Evolutionary conservation across 1,140 invertebrate species (phyloP).

Genomic region (Drosophila ficusphila): DNA sequence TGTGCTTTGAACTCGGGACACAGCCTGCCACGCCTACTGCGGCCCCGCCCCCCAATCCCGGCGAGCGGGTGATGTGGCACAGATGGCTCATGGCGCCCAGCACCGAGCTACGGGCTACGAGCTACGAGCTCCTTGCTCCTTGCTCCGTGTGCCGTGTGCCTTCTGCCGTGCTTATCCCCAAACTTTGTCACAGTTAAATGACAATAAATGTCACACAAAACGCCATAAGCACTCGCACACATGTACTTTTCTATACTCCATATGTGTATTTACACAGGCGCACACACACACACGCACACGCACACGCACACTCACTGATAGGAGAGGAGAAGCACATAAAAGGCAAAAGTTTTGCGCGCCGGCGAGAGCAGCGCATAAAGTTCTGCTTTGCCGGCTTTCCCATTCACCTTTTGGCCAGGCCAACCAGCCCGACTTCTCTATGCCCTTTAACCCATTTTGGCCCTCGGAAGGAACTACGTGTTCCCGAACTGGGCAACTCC

Average conservation of each 20-base stretch:
- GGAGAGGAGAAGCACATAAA: conserved; percentile 69
- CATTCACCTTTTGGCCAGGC: conserved; percentile 31
- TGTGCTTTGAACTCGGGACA: neutral
- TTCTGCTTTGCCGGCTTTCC: conserved; percentile 38
- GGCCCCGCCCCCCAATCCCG: neutral
- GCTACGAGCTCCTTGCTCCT: too few relatives aligned
- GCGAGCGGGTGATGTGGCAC: conserved; percentile 9
- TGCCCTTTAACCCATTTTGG: too few relatives aligned
- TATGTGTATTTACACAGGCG: neutral
- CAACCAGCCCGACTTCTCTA: conserved; percentile 20
- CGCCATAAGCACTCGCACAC: conserved; percentile 67
- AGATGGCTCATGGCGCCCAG: conserved; percentile 24
- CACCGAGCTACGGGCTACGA: too few relatives aligned
- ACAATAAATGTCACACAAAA: conserved; percentile 82
- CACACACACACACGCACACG: neutral
- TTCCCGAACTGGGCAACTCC: too few relatives aligned
- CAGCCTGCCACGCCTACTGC: neutral
- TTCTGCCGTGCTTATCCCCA: conserved; percentile 77
- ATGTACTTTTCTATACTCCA: neutral
- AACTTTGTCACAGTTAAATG: conserved; percentile 82
- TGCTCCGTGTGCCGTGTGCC: too few relatives aligned
- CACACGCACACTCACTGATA: conserved; percentile 48
- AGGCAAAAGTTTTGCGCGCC: conserved; percentile 52
- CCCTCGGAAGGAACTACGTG: too few relatives aligned
- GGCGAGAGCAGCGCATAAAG: conserved; percentile 42